Conservation (phyloP, 2,797 vertebrate species). For the Agapornis canus region DNA sequence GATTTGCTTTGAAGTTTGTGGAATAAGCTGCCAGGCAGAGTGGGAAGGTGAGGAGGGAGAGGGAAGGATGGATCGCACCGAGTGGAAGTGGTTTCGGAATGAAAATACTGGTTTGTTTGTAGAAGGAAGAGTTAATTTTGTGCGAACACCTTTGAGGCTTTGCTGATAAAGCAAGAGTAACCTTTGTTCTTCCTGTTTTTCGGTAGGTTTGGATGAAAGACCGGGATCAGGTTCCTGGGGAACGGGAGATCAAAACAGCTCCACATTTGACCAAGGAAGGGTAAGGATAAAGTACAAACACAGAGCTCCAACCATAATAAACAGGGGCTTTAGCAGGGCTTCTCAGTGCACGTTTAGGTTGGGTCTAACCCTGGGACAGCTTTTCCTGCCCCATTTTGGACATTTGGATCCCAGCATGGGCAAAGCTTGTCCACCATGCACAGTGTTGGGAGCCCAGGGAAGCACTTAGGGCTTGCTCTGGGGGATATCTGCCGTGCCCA, state of each 20-base stretch:
- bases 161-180: slow-evolving; percentile 51
- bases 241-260: slow-evolving; percentile 90
- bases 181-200: slow-evolving; percentile 67
- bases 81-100: slow-evolving; percentile 62
- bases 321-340: neutral
- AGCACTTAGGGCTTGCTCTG: neutral
- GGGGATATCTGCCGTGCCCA: fast-evolving
- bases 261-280: slow-evolving; percentile 92
- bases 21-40: slow-evolving; percentile 9
- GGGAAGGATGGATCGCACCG: neutral
- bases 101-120: slow-evolving; percentile 68
- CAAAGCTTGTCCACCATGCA: neutral
- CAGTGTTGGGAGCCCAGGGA: neutral
- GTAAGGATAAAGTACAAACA: slow-evolving; percentile 77
- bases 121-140: slow-evolving; percentile 70
- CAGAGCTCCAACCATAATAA: neutral
- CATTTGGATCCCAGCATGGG: neutral
- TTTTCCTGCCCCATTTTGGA: neutral
- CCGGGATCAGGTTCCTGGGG: slow-evolving; percentile 91
- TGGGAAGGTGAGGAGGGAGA: slow-evolving; percentile 46
- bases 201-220: slow-evolving; percentile 90
- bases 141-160: slow-evolving; percentile 65
- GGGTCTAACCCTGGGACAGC: neutral
- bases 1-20: slow-evolving; percentile 55
- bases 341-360: fast-evolving